Percentiles rank a stretch among this genome's conserved stretches.
Evolutionary conservation across 2,888 invertebrate species (phyloP).

Genomic region (Luffia ferchaultella): DNA sequence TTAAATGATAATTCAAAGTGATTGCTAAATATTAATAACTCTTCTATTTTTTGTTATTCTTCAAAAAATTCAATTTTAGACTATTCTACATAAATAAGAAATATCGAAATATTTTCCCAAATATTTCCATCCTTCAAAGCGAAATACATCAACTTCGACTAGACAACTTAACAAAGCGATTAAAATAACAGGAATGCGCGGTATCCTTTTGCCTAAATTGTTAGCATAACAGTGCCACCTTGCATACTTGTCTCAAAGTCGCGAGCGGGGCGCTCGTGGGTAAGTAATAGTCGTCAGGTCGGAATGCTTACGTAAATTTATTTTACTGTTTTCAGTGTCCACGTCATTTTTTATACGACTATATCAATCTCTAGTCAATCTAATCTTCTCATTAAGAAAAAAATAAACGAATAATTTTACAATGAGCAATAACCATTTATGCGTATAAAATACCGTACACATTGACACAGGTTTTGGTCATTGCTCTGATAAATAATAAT

Average conservation of each 20-base stretch:
- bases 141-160: slow-evolving; percentile 14
- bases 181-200: slow-evolving; percentile 22
- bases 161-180: slow-evolving; percentile 56
- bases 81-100: neutral
- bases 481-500: no score
- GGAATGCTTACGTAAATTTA: neutral
- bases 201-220: slow-evolving; percentile 55
- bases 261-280: slow-evolving; percentile 16
- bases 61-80: no score
- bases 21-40: no score
- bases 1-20: no score
- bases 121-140: neutral
- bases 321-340: neutral
- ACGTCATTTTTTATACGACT: no score
- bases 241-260: slow-evolving; percentile 30
- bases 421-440: no score
- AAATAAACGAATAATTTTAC: no score
- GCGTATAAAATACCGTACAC: no score
- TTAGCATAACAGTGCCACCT: slow-evolving; percentile 35
- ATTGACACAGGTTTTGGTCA: no score
- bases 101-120: neutral
- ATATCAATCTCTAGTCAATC: slow-evolving; percentile 9
- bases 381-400: neutral
- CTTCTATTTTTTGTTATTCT: no score
- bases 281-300: slow-evolving; percentile 23